Percentiles rank a stretch among this genome's conserved stretches.
These are phyloP conservation scores for Paguma larvata DNA, from an alignment of 2,797 vertebrate genomes.

Conservation along the genomic window DNA sequence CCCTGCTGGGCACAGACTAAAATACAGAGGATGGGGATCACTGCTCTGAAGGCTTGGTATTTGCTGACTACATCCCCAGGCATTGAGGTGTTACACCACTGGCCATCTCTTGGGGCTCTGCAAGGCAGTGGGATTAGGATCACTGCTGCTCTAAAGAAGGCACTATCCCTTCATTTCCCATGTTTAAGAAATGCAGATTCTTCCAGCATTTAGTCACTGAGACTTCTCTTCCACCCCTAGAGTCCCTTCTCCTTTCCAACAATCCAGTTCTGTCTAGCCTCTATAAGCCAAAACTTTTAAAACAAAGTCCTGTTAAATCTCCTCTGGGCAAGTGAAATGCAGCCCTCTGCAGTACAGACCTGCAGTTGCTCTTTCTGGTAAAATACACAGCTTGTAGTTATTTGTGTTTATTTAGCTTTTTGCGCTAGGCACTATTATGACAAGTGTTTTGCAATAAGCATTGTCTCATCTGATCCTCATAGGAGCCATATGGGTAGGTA, in stretches of 20 bases:
- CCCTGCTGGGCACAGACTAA: background rate
- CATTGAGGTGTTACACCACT: background rate
- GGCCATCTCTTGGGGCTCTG: background rate
- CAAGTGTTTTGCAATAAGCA: background rate
- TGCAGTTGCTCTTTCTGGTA: background rate
- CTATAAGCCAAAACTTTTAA: background rate
- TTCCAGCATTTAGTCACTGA: background rate
- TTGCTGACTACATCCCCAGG: background rate
- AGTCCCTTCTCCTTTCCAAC: background rate
- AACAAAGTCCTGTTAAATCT: background rate
- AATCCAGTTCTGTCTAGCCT: background rate
- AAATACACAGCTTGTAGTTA: background rate
- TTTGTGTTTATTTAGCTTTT: conserved; percentile 14
- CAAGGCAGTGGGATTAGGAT: background rate
- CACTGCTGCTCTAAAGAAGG: background rate
- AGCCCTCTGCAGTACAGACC: background rate
- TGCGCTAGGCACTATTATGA: background rate
- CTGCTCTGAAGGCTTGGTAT: background rate
- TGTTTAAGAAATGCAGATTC: background rate
- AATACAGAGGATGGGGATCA: background rate
- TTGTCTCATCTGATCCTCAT: background rate
- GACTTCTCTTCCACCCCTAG: background rate
- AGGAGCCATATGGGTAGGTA: background rate
- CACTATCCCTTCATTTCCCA: background rate
- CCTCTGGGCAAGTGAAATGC: background rate